Evolutionary conservation across 2,888 invertebrate genomes (phyloP), one percentile per base, ranked within the genome.

Genomic region (Athetis lepigone): DNA sequence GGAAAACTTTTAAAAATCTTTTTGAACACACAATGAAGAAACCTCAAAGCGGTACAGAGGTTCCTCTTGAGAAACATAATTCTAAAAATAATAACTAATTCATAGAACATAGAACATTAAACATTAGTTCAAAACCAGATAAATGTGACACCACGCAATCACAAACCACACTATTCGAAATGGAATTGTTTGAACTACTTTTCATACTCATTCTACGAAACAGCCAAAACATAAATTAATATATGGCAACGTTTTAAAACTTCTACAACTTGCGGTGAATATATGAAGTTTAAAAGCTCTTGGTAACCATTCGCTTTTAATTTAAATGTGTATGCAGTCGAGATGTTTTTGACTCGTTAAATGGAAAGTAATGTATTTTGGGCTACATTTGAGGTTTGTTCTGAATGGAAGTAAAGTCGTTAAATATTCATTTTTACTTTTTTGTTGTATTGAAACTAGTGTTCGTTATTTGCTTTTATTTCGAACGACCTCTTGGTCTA

Each of bases 231-330:
- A 27, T 64, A 67, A 75, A 72, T 69, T 62, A 75, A 78, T 72
- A 47, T 58, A 65, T 51, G 63, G 59, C 46, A 60, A 59, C 49
- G 43, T 75, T 78, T 75, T 78, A 62, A 65, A 77, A 78, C 62
- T 78, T 65, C 21, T 36, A 49, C 45, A 72, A 75, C 59, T 72
- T 59, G 40, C 19, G 21, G 52, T 16, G 18, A 68, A 49, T 63
- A 42, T 65, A 39, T 66, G 33, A 70, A 79, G 66, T 73, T 71
- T 59, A 52, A 73, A 75, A 76, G 76, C 76, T 76, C 64, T 77
- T 75, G 62, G 25, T 61, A 75, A 68, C 64, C 65, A 68, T 77
- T 78, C 75, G 37, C 51, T 70, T 70, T 67, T 67, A 56, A 70
- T 70, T 70, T 70, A 74, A 57, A 64, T 39, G 29, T 40, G 60